These are phyloP conservation scores for Enteromius fasciolatus DNA, from an alignment of 2,797 vertebrate genomes.

Conservation along the genomic window DNA sequence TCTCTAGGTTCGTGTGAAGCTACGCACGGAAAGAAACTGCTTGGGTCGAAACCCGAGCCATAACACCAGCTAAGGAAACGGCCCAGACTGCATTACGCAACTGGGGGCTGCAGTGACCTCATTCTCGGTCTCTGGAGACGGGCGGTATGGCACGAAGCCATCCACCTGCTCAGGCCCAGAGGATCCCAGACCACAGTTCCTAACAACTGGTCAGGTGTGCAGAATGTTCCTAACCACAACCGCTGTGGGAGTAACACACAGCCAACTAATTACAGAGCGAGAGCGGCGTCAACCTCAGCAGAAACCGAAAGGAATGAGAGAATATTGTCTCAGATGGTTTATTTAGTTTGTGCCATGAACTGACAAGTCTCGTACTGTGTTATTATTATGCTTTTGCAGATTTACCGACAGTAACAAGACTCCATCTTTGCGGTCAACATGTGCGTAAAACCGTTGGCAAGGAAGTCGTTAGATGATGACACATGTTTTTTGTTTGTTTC, in stretches of 20 bases:
- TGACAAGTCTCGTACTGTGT: background rate
- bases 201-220: conserved; percentile 58
- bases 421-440: background rate
- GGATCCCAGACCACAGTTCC: conserved; percentile 40
- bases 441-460: background rate
- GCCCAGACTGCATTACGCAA: conserved; percentile 51
- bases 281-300: conserved; percentile 34
- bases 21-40: background rate
- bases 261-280: conserved; percentile 23
- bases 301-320: conserved; percentile 13
- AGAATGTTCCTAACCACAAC: conserved; percentile 26
- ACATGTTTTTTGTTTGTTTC: conserved; percentile 10
- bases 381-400: conserved; percentile 7
- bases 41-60: conserved; percentile 29
- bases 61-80: conserved; percentile 39
- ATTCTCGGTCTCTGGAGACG: conserved; percentile 39
- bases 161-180: conserved; percentile 57
- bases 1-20: conserved; percentile 17
- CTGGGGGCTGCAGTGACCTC: conserved; percentile 45
- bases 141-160: conserved; percentile 49
- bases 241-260: conserved; percentile 15
- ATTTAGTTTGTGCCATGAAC: conserved; percentile 44
- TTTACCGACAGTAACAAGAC: background rate
- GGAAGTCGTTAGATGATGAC: background rate
- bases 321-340: conserved; percentile 33